Evolutionary conservation across 2,888 invertebrate genomes (phyloP).

Genomic region (Quadriops clusia): DNA sequence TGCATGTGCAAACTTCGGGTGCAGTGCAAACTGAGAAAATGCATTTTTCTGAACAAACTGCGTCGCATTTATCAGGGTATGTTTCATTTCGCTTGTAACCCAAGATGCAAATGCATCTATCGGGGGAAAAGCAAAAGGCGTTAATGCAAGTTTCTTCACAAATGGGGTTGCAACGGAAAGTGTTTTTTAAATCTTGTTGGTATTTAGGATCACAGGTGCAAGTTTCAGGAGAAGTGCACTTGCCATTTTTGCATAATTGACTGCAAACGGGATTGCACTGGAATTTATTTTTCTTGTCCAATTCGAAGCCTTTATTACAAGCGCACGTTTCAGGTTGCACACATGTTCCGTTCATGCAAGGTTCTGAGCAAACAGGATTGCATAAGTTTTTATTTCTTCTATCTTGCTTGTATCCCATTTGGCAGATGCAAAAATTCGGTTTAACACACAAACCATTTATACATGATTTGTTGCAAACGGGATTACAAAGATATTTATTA

Average conservation of each 20-base stretch:
- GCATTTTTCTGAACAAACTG: slow-evolving; percentile 12
- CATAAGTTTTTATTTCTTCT: slow-evolving; percentile 16
- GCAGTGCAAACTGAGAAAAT: slow-evolving; percentile 12
- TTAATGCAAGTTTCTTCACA: slow-evolving; percentile 10
- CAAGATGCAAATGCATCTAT: slow-evolving; percentile 9
- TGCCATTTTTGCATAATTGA: slow-evolving; percentile 13
- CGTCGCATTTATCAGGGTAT: slow-evolving; percentile 21
- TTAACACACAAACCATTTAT: slow-evolving; percentile 25
- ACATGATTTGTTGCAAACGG: slow-evolving; percentile 14
- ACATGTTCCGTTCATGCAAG: slow-evolving; percentile 12
- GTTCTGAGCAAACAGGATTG: slow-evolving; percentile 9
- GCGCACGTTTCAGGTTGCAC: slow-evolving; percentile 18
- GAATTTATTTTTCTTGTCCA: slow-evolving; percentile 13
- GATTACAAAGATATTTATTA: slow-evolving; percentile 9
- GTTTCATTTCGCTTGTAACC: slow-evolving; percentile 9
- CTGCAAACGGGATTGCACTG: slow-evolving; percentile 13
- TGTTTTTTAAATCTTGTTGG: no score
- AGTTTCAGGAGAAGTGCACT: slow-evolving; percentile 15
- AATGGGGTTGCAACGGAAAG: slow-evolving; percentile 14
- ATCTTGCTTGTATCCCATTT: slow-evolving; percentile 27
- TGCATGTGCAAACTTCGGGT: slow-evolving; percentile 17
- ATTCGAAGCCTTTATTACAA: slow-evolving; percentile 20
- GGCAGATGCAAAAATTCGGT: slow-evolving; percentile 25
- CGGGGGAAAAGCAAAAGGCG: slow-evolving; percentile 7
- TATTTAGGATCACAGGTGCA: slow-evolving; percentile 14